Base-by-base conservation (phyloP, 2,888 invertebrate species). In the Gnatocerus cornutus region DNA sequence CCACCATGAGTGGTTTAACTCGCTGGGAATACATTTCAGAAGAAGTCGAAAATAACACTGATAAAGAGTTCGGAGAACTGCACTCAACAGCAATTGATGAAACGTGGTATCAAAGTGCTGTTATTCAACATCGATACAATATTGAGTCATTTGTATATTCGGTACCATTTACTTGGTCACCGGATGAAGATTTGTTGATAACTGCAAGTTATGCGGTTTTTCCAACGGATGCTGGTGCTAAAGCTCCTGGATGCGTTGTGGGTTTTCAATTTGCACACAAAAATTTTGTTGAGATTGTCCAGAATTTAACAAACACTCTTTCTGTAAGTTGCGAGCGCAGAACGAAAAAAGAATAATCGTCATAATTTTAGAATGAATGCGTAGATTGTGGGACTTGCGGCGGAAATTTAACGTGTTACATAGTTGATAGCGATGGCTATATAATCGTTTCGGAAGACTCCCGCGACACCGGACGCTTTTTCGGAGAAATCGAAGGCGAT, bases 341-440 rank as follows among this genome's bases (percentile, higher is more conserved):
- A 3, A 50, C 1, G 21, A 5, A 29, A 50, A 21, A 3, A 3
- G 5, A 10, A 12, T 27, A 12, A 41, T 29, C 43, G 43, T 3
- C 41, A 5, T 65, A 43, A 70, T 41, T 75, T 74, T 75, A 81
- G 80, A 78, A 77, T 56, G 79, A 88, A 84, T 89, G 88, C 72
- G 82, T 85, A 10, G 83, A 85, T 14, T 89, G 88, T 74, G 80
- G 87, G 74, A 89, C 87, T n/a, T 91, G 91, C 76, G 84, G 88
- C n/a, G 88, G 89, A 27, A 87, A 88, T 46, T 87, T 91, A 74
- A 91, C 92, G 73, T 98, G 97, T 81, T 97, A 93, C 82, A 88
- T 98, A n/a, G 88, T 98, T 43, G 98, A 98, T 82, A 94, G 93
- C 82, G 95, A 96, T 78, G 98, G 96, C 0, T 98, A 96, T 82